A percentile compares a stretch with the other conserved stretches of the same genome.
These are phyloP conservation scores for Hippopotamus amphibius DNA, from an alignment of 2,113 vertebrate species.

Conservation along the genomic window DNA sequence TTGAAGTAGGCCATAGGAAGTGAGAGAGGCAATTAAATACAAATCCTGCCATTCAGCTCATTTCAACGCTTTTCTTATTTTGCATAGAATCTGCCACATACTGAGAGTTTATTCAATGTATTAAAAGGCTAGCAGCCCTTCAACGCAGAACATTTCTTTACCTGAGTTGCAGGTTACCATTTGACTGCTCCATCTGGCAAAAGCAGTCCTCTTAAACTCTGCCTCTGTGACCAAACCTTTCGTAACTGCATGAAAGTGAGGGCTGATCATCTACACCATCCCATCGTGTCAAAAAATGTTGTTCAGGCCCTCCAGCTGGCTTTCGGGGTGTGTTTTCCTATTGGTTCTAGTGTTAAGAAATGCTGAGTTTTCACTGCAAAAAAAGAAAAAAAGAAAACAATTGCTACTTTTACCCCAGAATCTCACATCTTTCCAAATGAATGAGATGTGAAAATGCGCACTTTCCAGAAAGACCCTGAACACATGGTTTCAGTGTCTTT, in stretches of 20 bases:
- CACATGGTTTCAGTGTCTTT: neutral
- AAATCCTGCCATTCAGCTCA: neutral
- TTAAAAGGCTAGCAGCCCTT: neutral
- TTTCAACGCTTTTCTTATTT: neutral
- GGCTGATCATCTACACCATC: neutral
- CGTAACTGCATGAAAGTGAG: neutral
- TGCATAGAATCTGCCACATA: neutral
- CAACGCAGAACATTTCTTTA: neutral
- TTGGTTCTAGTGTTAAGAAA: neutral
- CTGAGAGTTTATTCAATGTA: slow-evolving; percentile 9
- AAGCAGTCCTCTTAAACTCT: neutral
- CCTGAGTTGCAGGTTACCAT: neutral
- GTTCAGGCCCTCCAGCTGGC: neutral
- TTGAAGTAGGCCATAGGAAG: neutral
- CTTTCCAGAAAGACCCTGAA: neutral
- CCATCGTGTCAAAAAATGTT: neutral
- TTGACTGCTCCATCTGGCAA: neutral
- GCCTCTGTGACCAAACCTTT: neutral
- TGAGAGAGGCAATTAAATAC: neutral
- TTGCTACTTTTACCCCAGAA: neutral
- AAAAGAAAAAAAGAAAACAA: neutral
- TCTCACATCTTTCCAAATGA: neutral
- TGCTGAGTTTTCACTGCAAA: neutral
- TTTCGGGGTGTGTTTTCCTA: neutral
- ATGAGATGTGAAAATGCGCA: neutral